phyloP scores from a whole-genome alignment of 2,797 vertebrate genomes.

The Halcyon smyrnensis region DNA sequence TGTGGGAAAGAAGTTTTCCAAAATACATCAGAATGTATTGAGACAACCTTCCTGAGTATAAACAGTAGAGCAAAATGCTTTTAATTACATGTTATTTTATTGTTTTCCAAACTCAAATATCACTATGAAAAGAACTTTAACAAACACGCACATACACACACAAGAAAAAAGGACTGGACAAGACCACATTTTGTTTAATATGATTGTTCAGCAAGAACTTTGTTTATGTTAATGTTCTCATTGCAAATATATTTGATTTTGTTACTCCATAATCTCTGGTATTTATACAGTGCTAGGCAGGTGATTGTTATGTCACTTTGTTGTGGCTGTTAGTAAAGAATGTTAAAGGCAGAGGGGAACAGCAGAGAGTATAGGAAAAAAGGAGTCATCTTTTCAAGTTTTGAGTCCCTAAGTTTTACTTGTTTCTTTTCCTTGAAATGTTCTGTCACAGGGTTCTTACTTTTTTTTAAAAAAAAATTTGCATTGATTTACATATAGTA shows the following conservation, averaged over 20 bases:
- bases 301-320: neutral
- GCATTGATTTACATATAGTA: neutral
- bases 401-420: neutral
- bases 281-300: neutral
- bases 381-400: neutral
- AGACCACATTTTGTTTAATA: neutral
- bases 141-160: fast-evolving
- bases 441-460: neutral
- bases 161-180: neutral
- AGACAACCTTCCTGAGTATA: neutral
- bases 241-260: neutral
- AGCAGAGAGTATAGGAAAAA: neutral
- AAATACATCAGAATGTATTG: neutral
- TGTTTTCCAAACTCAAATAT: neutral
- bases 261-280: neutral
- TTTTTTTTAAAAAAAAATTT: too few species aligned
- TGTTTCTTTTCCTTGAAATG: neutral
- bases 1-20: neutral
- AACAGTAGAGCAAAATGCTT: neutral
- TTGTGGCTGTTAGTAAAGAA: neutral
- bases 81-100: neutral
- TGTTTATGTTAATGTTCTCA: neutral
- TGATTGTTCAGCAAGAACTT: neutral
- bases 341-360: neutral
- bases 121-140: neutral